phyloP scores from a whole-genome alignment of 2,113 vertebrate species.

The Psophia crepitans region DNA sequence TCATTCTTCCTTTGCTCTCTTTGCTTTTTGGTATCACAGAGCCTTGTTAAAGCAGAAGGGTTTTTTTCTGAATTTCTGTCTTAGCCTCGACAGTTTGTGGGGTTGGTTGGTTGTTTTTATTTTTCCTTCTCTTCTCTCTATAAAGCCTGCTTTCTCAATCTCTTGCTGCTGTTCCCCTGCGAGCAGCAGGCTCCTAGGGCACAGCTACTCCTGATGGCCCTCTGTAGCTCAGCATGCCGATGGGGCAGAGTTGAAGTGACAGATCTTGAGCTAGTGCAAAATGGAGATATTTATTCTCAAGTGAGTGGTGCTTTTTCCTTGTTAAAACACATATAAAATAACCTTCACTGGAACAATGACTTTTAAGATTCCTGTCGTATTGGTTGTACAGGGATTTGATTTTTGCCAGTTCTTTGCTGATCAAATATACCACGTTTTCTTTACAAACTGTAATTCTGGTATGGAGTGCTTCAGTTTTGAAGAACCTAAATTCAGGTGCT shows the following conservation, averaged over 20 bases:
- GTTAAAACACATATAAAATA: neutral
- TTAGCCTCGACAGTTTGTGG: neutral
- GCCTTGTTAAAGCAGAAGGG: neutral
- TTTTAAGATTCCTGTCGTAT: neutral
- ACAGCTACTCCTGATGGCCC: neutral
- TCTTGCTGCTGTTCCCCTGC: neutral
- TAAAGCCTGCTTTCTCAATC: neutral
- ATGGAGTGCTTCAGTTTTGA: neutral
- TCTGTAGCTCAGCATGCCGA: neutral
- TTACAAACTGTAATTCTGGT: neutral
- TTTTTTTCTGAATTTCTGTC: neutral
- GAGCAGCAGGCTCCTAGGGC: neutral
- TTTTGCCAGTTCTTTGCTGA: neutral
- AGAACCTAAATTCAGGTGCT: neutral
- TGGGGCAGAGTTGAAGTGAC: neutral
- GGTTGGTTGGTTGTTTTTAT: accelerated
- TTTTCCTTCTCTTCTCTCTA: neutral
- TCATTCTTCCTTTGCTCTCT: neutral
- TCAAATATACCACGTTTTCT: neutral
- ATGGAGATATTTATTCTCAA: neutral
- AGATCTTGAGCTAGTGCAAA: neutral
- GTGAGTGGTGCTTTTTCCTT: neutral
- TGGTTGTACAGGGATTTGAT: neutral
- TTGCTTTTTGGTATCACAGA: neutral
- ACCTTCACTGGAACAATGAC: neutral